phyloP scores from a whole-genome alignment of 2,888 invertebrate species.

The Pelosia muscerda region DNA sequence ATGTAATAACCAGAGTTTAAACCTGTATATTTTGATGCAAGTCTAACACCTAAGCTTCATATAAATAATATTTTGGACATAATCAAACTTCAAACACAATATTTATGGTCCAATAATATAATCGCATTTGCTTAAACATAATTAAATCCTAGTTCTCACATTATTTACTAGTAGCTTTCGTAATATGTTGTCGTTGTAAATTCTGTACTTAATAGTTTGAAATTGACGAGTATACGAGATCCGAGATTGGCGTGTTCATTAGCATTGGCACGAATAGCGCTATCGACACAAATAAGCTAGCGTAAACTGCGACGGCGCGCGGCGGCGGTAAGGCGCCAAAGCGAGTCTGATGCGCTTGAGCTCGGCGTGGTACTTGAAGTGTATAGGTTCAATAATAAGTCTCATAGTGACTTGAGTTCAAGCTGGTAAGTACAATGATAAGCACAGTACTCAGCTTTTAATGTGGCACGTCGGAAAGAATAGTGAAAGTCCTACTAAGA shows the following conservation, averaged over 20 bases:
- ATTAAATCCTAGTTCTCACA: conserved; percentile 23
- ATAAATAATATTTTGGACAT: background rate
- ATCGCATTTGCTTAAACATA: background rate
- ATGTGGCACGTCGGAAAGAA: too few relatives aligned
- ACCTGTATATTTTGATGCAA: background rate
- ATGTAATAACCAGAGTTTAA: background rate
- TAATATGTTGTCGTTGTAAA: conserved; percentile 49
- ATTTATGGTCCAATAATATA: background rate
- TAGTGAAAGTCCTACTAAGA: too few relatives aligned
- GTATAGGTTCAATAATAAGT: background rate
- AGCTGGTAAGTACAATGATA: background rate
- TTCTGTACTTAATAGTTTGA: conserved; percentile 51
- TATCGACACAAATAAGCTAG: conserved; percentile 64
- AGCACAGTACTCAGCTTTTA: too few relatives aligned
- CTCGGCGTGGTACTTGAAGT: background rate
- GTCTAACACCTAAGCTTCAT: background rate
- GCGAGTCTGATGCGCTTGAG: conserved; percentile 45
- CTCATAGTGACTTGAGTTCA: background rate
- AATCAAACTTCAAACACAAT: background rate
- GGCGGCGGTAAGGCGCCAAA: conserved; percentile 28
- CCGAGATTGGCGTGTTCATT: conserved; percentile 73
- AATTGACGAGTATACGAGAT: conserved; percentile 66
- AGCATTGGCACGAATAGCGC: conserved; percentile 74
- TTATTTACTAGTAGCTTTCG: conserved; percentile 17
- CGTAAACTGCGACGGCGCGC: conserved; percentile 24